Evolutionary conservation across 2,888 invertebrate species (phyloP).

Genomic region (Atethmia centrago): DNA sequence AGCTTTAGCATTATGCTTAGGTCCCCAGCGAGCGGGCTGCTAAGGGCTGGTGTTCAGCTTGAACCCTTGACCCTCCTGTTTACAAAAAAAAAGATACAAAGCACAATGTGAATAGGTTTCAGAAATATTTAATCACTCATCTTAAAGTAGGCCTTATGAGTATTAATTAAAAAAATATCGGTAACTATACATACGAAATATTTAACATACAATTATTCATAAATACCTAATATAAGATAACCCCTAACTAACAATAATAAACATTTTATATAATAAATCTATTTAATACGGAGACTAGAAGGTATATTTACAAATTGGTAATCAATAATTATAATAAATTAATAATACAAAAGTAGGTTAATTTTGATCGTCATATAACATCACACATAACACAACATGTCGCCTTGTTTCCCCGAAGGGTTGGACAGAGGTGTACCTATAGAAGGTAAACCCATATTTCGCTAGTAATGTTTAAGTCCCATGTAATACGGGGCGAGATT

Average conservation of each 20-base stretch:
- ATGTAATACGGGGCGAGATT: neutral
- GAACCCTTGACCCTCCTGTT: too few species aligned
- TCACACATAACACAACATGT: neutral
- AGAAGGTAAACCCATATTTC: neutral
- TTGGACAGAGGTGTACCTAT: neutral
- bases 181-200: slow-evolving; percentile 50
- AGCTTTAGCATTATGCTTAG: too few species aligned
- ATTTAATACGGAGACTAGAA: slow-evolving; percentile 72
- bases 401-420: neutral
- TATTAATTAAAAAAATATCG: slow-evolving; percentile 24
- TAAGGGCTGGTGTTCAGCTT: too few species aligned
- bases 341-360: slow-evolving; percentile 25
- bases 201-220: too few species aligned
- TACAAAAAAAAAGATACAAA: too few species aligned
- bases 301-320: slow-evolving; percentile 74
- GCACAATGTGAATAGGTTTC: too few species aligned
- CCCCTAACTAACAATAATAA: slow-evolving; percentile 6
- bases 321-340: slow-evolving; percentile 35
- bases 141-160: neutral
- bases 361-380: neutral
- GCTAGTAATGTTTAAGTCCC: neutral
- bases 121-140: too few species aligned
- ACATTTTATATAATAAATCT: slow-evolving; percentile 3
- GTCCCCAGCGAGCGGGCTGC: too few species aligned
- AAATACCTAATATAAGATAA: neutral